A percentile compares a stretch with the other conserved stretches of the same genome.
phyloP scores from a whole-genome alignment of 2,113 vertebrate species.

The Oncorhynchus clarkii region DNA sequence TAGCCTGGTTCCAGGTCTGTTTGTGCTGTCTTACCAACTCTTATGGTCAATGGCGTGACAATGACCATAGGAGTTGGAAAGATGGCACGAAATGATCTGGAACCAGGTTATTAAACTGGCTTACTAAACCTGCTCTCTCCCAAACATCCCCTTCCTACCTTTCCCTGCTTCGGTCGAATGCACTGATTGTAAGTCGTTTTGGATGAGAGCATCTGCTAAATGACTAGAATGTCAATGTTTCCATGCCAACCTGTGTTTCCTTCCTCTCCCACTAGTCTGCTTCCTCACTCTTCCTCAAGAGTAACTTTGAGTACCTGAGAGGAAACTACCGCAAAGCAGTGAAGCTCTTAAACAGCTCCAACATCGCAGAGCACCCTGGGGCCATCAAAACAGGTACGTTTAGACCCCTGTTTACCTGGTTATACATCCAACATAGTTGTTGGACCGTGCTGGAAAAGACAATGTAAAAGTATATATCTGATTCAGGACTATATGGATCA shows the following conservation, averaged over 20 bases:
- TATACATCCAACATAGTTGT: too few relatives aligned
- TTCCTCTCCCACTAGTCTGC: conserved; percentile 81
- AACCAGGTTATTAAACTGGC: not conserved
- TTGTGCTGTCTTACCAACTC: not conserved
- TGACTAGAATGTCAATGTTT: not conserved
- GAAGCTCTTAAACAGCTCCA: conserved; percentile 94
- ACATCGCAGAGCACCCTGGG: conserved; percentile 94
- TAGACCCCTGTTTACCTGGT: not conserved
- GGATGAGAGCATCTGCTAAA: not conserved
- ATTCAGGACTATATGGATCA: too few relatives aligned
- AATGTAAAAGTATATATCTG: too few relatives aligned
- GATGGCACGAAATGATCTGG: too few relatives aligned
- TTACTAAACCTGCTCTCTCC: too few relatives aligned
- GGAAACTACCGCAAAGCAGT: conserved; percentile 98
- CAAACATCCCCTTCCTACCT: not conserved
- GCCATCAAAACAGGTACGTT: conserved; percentile 91
- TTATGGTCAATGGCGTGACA: not conserved
- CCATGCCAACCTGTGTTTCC: conserved; percentile 13
- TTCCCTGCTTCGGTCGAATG: not conserved
- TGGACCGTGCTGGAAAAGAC: too few relatives aligned
- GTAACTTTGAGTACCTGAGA: conserved; percentile 97
- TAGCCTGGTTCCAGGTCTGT: too few relatives aligned
- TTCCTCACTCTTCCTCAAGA: conserved; percentile 96
- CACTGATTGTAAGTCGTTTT: not conserved
- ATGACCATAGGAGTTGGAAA: too few relatives aligned